Base-by-base conservation (phyloP, 2,888 invertebrate genomes). In the Pristionchus arcanus region DNA sequence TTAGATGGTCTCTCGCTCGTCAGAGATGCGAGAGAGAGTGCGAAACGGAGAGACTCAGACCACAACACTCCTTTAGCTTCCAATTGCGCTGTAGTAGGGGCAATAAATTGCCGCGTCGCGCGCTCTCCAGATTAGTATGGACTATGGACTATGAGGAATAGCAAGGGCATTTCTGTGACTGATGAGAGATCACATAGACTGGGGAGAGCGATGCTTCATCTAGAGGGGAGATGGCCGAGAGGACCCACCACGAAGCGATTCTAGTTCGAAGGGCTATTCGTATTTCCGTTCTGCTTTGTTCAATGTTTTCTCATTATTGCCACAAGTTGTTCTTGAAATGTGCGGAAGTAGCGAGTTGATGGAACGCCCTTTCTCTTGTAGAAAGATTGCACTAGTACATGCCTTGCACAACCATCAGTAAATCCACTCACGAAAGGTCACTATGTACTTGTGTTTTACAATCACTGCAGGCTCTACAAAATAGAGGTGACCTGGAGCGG, bases 61-160 rank as follows among this genome's bases (percentile, higher is more conserved):
- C 3, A 42, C 42, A 42, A 42, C 42, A 42, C 42, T 42, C 42
- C 42, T 9, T 9, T 42, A 3, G 42, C n/a, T n/a, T 9, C n/a
- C 74, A 37, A 74, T 74, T 74, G 74, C n/a, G 63, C 74, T 42
- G 74, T 37, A 74, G 74, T n/a, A n/a, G 63, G 68, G 68, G 31
- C 19, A 31, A 68, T 68, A 68, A 68, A 68, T 68, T 68, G 68
- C 68, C 34, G 31, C 68, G 31, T 9, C n/a, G 63, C 11, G 42
- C 16, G 59, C 11, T 5, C 21, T 59, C n/a, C 21, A 68, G 68
- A 68, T 68, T 68, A 68, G 68, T 68, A 25, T 13, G 28, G 68
- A 13, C 31, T 13, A 19, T 55, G 3, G 42, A n/a, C 42, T 5
- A 15, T 68, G 28, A 16, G 7, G 31, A 31, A 11, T 31, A 7